Conservation (phyloP, 2,797 vertebrate genomes). For the Falco columbarius region DNA sequence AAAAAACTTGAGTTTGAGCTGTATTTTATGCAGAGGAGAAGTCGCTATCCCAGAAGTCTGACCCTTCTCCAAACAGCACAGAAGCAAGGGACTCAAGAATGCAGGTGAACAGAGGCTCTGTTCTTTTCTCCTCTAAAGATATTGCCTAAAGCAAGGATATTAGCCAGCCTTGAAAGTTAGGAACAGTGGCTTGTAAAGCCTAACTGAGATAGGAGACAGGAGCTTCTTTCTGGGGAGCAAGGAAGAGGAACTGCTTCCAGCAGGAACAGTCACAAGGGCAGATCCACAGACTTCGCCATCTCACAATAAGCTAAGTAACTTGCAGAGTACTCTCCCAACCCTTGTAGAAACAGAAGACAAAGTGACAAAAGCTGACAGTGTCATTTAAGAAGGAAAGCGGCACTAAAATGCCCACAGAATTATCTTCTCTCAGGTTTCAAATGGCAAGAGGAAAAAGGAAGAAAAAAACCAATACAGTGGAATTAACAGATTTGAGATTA, state of each 20-base stretch:
- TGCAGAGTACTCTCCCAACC: neutral
- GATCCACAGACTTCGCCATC: neutral
- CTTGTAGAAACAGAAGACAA: neutral
- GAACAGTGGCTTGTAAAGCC: neutral
- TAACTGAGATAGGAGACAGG: neutral
- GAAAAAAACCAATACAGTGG: neutral
- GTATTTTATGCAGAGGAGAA: neutral
- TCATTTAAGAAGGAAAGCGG: neutral
- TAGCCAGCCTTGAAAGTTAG: neutral
- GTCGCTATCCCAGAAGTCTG: neutral
- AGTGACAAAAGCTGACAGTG: neutral
- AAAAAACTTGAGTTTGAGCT: neutral
- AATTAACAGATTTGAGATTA: neutral
- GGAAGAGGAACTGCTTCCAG: neutral
- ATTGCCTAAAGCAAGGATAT: neutral
- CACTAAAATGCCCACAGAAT: neutral
- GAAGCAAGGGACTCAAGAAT: neutral
- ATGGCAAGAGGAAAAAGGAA: neutral
- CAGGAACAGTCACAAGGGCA: neutral
- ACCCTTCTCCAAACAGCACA: neutral
- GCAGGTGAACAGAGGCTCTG: neutral
- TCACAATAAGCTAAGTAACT: neutral
- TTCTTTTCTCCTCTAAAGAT: neutral
- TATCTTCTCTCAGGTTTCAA: neutral
- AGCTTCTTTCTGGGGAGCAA: neutral